Conservation (phyloP, 2,113 vertebrate species). For the Tetrao urogallus region DNA sequence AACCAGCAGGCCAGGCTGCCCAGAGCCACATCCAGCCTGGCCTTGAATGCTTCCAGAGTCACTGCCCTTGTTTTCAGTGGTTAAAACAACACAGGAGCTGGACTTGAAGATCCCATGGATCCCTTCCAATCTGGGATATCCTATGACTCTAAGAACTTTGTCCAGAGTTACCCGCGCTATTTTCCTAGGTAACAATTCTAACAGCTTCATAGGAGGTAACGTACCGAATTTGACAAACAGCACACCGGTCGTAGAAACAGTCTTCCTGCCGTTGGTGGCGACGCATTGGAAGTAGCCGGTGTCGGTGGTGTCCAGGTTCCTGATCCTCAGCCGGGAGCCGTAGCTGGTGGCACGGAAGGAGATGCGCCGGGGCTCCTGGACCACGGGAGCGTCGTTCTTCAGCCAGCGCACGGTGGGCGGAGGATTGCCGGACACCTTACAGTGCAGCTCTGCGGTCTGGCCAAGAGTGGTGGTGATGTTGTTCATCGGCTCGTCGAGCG, state of each 20-base stretch:
- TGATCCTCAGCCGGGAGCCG: constrained; percentile 93
- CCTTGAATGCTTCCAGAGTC: background rate
- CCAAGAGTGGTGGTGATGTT: constrained; percentile 97
- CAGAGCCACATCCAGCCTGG: too few species aligned
- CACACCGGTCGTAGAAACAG: constrained; percentile 93
- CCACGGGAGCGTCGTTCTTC: constrained; percentile 96
- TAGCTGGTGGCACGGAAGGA: constrained; percentile 88
- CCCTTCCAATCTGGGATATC: too few species aligned
- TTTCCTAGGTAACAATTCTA: rapidly evolving
- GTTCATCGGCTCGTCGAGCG: constrained; percentile 93
- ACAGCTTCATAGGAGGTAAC: background rate
- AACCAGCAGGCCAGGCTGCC: too few species aligned
- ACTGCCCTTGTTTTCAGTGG: rapidly evolving
- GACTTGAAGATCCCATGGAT: too few species aligned
- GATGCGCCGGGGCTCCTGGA: constrained; percentile 92
- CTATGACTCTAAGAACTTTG: too few species aligned
- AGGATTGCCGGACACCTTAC: constrained; percentile 90
- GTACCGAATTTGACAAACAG: constrained; percentile 97
- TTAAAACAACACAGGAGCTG: too few species aligned
- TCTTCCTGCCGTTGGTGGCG: constrained; percentile 88
- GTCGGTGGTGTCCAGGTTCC: constrained; percentile 96
- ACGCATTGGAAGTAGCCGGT: constrained; percentile 98
- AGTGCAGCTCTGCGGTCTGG: constrained; percentile 92
- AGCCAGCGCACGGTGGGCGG: constrained; percentile 90
- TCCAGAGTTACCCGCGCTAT: background rate